Evolutionary conservation across 37 sponge, comb jelly and placozoan genomes (phyloP).

Genomic region (Bolinopsis microptera): DNA sequence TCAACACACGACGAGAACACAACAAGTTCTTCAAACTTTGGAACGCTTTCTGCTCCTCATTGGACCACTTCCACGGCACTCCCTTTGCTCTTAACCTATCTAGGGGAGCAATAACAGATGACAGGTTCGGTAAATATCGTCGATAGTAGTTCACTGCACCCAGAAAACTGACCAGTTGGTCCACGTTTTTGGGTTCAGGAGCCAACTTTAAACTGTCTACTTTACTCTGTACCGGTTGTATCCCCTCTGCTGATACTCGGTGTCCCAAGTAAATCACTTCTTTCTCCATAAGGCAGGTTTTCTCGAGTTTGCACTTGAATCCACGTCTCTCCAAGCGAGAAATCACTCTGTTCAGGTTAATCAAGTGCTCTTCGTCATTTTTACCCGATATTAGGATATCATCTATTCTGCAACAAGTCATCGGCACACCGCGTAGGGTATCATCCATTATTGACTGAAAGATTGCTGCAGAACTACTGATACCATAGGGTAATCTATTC

Average conservation of each 20-base stretch:
- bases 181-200: not conserved
- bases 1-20: not conserved
- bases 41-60: conserved; percentile 8
- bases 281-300: not conserved
- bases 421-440: not conserved
- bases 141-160: conserved; percentile 25
- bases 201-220: not conserved
- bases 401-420: not conserved
- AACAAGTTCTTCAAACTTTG: not conserved
- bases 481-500: not conserved
- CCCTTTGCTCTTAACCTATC: not conserved
- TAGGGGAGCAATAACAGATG: not conserved
- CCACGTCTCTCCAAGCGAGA: not conserved
- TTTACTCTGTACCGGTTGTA: no score
- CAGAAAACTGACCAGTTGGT: not conserved
- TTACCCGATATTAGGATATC: conserved; percentile 8
- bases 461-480: not conserved
- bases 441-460: conserved; percentile 39
- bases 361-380: not conserved
- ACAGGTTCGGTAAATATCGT: not conserved
- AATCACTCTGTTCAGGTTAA: not conserved
- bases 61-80: not conserved
- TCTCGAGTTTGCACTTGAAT: not conserved
- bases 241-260: no score
- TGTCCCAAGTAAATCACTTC: no score